Conservation (phyloP, 2,888 invertebrate species). For the Saturnia pavonia region DNA sequence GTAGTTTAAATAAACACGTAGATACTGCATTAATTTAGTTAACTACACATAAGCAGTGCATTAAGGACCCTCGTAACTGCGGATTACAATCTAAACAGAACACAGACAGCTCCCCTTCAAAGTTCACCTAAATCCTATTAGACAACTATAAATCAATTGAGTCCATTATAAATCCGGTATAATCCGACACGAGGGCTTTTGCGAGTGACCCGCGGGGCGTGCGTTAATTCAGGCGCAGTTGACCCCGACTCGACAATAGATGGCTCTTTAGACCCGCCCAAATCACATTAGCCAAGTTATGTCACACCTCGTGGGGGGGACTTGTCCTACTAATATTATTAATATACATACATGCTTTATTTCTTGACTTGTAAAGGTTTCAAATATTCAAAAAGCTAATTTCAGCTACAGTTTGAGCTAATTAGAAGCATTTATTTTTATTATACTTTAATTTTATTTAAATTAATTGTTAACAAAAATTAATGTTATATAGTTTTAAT, state of each 20-base stretch:
- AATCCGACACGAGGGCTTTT: slow-evolving; percentile 38
- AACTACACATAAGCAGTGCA: slow-evolving; percentile 1
- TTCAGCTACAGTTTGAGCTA: neutral
- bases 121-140: slow-evolving; percentile 15
- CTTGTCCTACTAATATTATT: neutral
- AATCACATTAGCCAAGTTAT: slow-evolving; percentile 30
- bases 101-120: slow-evolving; percentile 13
- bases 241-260: slow-evolving; percentile 31
- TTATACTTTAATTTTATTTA: neutral
- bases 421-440: neutral
- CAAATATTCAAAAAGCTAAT: neutral
- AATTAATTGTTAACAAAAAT: no score
- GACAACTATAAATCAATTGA: slow-evolving; percentile 45
- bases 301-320: slow-evolving; percentile 3
- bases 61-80: slow-evolving; percentile 10
- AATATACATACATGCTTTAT: neutral
- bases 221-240: slow-evolving; percentile 35
- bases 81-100: slow-evolving; percentile 13
- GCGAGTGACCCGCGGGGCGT: slow-evolving; percentile 18
- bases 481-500: no score
- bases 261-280: slow-evolving; percentile 31
- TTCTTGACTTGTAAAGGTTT: neutral
- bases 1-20: neutral
- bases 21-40: neutral
- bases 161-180: slow-evolving; percentile 38